These are phyloP conservation scores for Nomada goodeniana DNA, from an alignment of 2,888 invertebrate genomes.

Conservation along the genomic window DNA sequence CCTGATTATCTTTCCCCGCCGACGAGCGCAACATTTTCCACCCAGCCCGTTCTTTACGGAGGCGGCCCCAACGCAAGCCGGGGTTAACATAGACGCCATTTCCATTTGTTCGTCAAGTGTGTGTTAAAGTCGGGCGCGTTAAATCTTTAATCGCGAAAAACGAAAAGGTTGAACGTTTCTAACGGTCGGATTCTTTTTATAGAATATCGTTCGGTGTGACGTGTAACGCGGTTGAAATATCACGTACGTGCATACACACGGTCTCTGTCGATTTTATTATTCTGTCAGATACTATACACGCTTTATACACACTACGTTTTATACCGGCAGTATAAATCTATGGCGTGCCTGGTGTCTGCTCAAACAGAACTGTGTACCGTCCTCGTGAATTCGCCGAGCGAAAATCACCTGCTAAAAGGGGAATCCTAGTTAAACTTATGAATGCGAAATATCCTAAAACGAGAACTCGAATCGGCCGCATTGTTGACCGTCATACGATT, in stretches of 20 bases:
- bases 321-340: background rate
- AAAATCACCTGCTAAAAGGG: background rate
- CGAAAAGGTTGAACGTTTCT: background rate
- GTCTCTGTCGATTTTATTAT: background rate
- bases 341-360: no score
- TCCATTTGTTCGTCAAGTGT: background rate
- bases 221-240: no score
- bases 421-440: background rate
- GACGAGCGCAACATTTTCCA: background rate
- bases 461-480: background rate
- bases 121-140: background rate
- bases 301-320: background rate
- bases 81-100: constrained; percentile 9
- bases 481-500: background rate
- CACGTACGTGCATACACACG: no score
- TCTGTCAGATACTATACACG: background rate
- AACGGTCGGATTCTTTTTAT: background rate
- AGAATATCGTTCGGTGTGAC: background rate
- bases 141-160: background rate
- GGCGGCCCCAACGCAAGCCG: background rate
- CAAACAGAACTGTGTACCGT: background rate
- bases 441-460: no score
- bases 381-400: background rate
- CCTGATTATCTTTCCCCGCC: constrained; percentile 12
- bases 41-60: background rate